Percentiles rank a stretch among this genome's conserved stretches.
Conservation (phyloP, 30 jellyfish, hydroid and myxozoan species). For the Aurelia coerulea region DNA sequence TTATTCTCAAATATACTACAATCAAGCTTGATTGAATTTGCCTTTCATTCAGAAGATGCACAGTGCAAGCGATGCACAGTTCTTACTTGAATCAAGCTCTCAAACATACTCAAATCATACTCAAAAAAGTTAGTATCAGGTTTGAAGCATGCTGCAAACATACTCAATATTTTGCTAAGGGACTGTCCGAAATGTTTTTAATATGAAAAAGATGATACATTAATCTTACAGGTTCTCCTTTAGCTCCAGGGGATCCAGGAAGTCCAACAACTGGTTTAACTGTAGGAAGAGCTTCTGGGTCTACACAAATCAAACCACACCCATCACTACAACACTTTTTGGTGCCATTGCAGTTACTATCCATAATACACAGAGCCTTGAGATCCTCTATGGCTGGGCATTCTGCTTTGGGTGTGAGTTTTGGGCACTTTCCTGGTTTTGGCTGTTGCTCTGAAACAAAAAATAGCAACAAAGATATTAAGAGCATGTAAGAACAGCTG, state of each 20-base stretch:
- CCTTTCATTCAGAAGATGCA: too few relatives aligned
- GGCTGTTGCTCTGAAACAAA: too few relatives aligned
- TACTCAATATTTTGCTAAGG: too few relatives aligned
- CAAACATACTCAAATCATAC: too few relatives aligned
- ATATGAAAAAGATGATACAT: neutral
- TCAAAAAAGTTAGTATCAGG: too few relatives aligned
- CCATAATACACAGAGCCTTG: conserved; percentile 48
- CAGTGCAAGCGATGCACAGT: too few relatives aligned
- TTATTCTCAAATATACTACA: too few relatives aligned
- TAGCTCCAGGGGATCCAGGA: conserved; percentile 55
- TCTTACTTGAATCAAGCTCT: too few relatives aligned
- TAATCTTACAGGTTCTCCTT: conserved; percentile 62
- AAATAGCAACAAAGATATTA: too few relatives aligned
- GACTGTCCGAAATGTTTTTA: neutral
- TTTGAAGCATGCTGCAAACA: too few relatives aligned
- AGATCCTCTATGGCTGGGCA: conserved; percentile 71
- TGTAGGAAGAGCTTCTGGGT: conserved; percentile 11
- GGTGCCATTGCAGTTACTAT: conserved; percentile 58
- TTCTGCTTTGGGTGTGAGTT: conserved; percentile 4
- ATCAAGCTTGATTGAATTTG: too few relatives aligned
- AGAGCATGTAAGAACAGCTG: too few relatives aligned
- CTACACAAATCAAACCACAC: conserved; percentile 56
- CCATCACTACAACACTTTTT: conserved; percentile 75
- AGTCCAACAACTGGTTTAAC: conserved; percentile 53
- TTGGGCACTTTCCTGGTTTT: conserved; percentile 70